Evolutionary conservation across 64 coral and sea anemone species (phyloP).

Genomic region (Trachythela sp.): DNA sequence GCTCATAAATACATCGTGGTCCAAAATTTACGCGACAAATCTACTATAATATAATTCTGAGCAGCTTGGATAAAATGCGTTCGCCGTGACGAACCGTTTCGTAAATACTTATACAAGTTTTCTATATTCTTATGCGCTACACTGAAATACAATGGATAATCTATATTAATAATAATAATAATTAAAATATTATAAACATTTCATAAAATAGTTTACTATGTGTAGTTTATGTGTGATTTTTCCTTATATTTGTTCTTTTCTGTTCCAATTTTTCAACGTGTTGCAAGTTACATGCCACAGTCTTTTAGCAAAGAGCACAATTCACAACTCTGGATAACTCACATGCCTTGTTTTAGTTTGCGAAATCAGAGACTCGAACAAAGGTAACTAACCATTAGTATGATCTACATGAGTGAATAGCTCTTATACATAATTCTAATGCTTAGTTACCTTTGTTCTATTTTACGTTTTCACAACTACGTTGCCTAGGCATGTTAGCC

Average conservation of each 20-base stretch:
- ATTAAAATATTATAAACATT: conserved; percentile 16
- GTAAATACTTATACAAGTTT: background rate
- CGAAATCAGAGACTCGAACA: too few relatives aligned
- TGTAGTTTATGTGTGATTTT: background rate
- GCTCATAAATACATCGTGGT: background rate
- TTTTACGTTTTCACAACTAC: too few relatives aligned
- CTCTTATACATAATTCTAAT: too few relatives aligned
- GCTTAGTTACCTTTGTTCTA: too few relatives aligned
- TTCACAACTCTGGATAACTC: background rate
- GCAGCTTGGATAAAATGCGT: background rate
- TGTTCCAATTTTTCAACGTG: background rate
- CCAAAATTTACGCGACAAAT: background rate
- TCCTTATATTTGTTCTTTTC: background rate
- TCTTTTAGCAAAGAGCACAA: background rate
- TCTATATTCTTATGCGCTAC: background rate
- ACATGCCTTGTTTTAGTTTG: too few relatives aligned
- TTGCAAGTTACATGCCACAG: background rate
- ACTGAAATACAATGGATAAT: background rate
- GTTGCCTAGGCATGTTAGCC: too few relatives aligned
- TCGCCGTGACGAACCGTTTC: background rate
- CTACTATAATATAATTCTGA: background rate
- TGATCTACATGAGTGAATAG: too few relatives aligned
- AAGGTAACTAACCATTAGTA: too few relatives aligned
- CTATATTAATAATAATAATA: conserved; percentile 7
- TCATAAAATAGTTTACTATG: background rate